Percentiles rank a stretch among this genome's conserved stretches.
phyloP scores from a whole-genome alignment of 2,113 vertebrate genomes.

The Prinia subflava region DNA sequence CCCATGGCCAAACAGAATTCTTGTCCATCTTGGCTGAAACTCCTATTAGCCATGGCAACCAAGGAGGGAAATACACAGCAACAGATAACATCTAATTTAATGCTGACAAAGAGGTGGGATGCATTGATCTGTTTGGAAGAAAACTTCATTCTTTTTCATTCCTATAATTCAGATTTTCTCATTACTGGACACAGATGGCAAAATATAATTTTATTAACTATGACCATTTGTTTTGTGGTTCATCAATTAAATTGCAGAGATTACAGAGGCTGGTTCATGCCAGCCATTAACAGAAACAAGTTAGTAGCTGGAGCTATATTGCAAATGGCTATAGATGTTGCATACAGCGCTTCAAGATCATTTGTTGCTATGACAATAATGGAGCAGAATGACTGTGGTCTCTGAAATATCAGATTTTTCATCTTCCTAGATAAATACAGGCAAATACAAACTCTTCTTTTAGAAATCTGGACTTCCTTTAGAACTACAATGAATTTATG shows the following conservation, averaged over 20 bases:
- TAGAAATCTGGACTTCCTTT: neutral
- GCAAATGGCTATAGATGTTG: slow-evolving; percentile 36
- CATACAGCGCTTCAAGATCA: slow-evolving; percentile 20
- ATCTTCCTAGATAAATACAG: neutral
- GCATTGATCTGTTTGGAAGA: slow-evolving; percentile 36
- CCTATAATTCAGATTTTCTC: slow-evolving; percentile 50
- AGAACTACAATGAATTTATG: neutral
- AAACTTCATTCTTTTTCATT: slow-evolving; percentile 51
- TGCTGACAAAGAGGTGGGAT: slow-evolving; percentile 30
- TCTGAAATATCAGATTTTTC: slow-evolving; percentile 10
- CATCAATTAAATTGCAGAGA: slow-evolving; percentile 45
- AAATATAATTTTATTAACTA: slow-evolving; percentile 61
- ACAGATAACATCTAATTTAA: slow-evolving; percentile 28
- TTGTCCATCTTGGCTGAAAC: slow-evolving; percentile 25
- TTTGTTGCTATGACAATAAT: slow-evolving; percentile 62
- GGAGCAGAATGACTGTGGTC: neutral
- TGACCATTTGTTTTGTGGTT: slow-evolving; percentile 46
- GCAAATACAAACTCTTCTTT: neutral
- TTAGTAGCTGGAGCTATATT: slow-evolving; percentile 16
- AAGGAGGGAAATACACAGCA: neutral
- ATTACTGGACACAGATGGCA: slow-evolving; percentile 59
- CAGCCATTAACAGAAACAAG: slow-evolving; percentile 9
- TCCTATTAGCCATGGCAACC: slow-evolving; percentile 8
- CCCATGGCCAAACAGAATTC: slow-evolving; percentile 5
- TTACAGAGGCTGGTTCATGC: slow-evolving; percentile 26